Percentiles rank a stretch among this genome's conserved stretches.
phyloP scores from a whole-genome alignment of 2,113 vertebrate species.

The Microtus ochrogaster region DNA sequence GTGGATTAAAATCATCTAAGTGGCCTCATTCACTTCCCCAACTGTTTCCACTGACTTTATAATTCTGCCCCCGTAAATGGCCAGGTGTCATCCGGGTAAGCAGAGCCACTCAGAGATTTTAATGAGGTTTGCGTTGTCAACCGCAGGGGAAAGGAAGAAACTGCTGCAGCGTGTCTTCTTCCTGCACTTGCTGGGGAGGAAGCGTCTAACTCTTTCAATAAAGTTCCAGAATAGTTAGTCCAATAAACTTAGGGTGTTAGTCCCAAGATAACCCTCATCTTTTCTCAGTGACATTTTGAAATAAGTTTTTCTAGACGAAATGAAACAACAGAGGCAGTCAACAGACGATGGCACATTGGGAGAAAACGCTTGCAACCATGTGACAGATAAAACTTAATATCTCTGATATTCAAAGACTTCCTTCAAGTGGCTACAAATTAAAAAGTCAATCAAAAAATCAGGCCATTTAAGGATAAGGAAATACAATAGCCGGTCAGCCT shows the following conservation, averaged over 20 bases:
- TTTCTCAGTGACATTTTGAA: not conserved
- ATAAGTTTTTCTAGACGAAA: constrained; percentile 5
- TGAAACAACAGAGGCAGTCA: not conserved
- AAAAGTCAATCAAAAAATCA: not conserved
- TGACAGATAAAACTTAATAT: not conserved
- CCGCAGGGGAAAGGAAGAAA: not conserved
- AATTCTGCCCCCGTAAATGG: constrained; percentile 45
- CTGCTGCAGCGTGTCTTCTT: not conserved
- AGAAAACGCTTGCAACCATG: not conserved
- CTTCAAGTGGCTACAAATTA: not conserved
- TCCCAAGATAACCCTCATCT: not conserved
- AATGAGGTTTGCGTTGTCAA: constrained; percentile 52
- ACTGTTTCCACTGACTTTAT: constrained; percentile 68
- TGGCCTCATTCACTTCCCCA: constrained; percentile 61
- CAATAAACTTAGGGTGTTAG: not conserved
- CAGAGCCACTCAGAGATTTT: constrained; percentile 37
- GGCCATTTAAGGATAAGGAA: not conserved
- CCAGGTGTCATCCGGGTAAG: constrained; percentile 13
- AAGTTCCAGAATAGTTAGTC: not conserved
- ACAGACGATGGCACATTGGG: not conserved
- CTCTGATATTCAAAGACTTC: constrained; percentile 2
- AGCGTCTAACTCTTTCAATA: not conserved
- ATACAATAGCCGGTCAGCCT: not conserved
- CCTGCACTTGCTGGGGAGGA: not conserved
- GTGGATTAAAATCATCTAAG: constrained; percentile 72